Evolutionary conservation across 2,113 vertebrate genomes (phyloP), one percentile per base, ranked within the genome.

Genomic region (Pampusana beccarii): DNA sequence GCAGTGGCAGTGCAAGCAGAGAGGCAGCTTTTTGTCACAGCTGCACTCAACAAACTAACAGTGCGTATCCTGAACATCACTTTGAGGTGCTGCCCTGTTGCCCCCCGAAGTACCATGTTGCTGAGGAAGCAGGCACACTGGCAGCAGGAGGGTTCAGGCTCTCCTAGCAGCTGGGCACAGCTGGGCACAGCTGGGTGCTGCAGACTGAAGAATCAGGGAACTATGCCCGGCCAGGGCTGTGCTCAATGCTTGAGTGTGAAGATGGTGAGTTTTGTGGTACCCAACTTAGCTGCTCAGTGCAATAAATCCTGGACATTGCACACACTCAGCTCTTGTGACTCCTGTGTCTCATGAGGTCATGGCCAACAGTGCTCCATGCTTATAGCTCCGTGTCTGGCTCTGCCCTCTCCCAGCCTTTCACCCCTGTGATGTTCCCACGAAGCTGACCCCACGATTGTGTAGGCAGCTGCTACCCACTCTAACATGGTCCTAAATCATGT

Each of bases 161-260:
- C 11, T 33, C n/a, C 23, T 13, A 57, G 75, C 14, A 58, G 26
- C 25, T 1, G 0, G 54, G 33, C 42, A 40, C 8, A 40, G 34
- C 31, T 2, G 0, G 2, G 20, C 42, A 40, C 8, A 36, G 34
- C 33, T 2, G 0, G 2, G 20, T 0, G 0, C n/a, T 0, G 0
- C 48, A 23, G 40, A 51, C 57, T 1, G 0, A n/a, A 42, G 62
- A 10, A 8, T 13, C 0, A 0, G 13, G 31, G 3, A 36, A 20
- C 42, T 0, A 1, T 91, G 53, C 19, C 10, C 7, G 31, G 15
- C 16, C 3, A 1, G 28, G 31, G 24, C 62, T 44, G 14, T 46
- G 46, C 72, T 80, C 9, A 15, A 51, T 8, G 6, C 40, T 19
- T 17, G n/a, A 23, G 17, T 3, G 21, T 36, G 66, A 46, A 13